These are phyloP conservation scores for Eugnorisma glareosa DNA, from an alignment of 2,888 invertebrate genomes.

Conservation along the genomic window DNA sequence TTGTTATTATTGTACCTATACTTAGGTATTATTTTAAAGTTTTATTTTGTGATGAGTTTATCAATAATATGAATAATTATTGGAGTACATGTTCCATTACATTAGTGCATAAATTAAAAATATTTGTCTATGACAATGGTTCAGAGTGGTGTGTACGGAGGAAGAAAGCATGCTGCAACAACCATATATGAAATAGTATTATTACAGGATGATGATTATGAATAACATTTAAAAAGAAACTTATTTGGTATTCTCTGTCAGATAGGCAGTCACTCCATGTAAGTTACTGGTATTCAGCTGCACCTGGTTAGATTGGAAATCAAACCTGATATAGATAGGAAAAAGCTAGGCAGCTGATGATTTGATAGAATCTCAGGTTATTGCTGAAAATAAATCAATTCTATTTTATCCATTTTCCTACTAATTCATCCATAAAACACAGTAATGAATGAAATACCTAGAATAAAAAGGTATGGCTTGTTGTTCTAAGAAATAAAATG, in stretches of 20 bases:
- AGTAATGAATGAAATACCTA: slow-evolving; percentile 1
- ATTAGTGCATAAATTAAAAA: neutral
- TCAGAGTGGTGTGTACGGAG: neutral
- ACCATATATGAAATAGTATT: neutral
- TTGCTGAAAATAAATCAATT: neutral
- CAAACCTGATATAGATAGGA: neutral
- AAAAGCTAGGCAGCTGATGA: neutral
- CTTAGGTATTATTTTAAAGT: neutral
- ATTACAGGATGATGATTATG: neutral
- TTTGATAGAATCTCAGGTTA: neutral
- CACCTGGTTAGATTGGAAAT: neutral
- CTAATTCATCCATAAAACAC: neutral
- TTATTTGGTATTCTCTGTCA: neutral
- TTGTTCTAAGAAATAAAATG: slow-evolving; percentile 47
- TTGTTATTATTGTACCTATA: neutral
- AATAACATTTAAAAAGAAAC: neutral
- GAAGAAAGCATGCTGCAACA: neutral
- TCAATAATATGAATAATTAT: neutral
- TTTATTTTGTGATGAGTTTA: neutral
- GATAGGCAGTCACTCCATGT: neutral
- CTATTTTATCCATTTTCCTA: neutral
- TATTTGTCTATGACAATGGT: neutral
- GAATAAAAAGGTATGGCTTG: neutral
- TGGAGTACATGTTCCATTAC: neutral
- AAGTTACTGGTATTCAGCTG: neutral